Percentiles rank a stretch among this genome's conserved stretches.
Evolutionary conservation across 53 echinoderm and acorn worm genomes (phyloP).

Genomic region (Hippasteria phrygiana): DNA sequence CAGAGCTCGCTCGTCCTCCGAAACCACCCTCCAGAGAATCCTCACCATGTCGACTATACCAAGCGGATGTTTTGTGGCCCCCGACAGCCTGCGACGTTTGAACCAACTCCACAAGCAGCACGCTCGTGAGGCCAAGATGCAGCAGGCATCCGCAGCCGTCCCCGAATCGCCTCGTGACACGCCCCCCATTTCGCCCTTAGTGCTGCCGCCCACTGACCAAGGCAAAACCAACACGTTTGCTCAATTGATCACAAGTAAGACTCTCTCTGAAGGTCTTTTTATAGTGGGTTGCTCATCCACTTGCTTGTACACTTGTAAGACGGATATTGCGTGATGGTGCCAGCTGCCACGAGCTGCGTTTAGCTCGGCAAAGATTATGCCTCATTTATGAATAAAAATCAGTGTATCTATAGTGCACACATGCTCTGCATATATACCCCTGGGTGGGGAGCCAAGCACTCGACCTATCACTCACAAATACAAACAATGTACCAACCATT

Average conservation of each 20-base stretch:
- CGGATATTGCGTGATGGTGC: neutral
- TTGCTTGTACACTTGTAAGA: neutral
- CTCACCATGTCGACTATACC: conserved; percentile 53
- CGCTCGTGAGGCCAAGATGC: conserved; percentile 28
- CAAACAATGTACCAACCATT: too few relatives aligned
- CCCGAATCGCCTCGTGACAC: neutral
- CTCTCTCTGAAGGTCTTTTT: neutral
- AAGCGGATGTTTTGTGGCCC: conserved; percentile 40
- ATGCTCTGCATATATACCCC: too few relatives aligned
- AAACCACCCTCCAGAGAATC: neutral
- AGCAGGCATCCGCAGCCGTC: neutral
- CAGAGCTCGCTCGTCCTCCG: neutral
- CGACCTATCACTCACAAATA: too few relatives aligned
- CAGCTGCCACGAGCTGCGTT: too few relatives aligned
- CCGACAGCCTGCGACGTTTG: conserved; percentile 46
- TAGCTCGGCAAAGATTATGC: too few relatives aligned
- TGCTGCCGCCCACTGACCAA: neutral
- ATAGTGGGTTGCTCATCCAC: neutral
- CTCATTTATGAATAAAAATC: too few relatives aligned
- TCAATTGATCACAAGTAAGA: conserved; percentile 46
- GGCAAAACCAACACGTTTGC: neutral
- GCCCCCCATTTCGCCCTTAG: conserved; percentile 3
- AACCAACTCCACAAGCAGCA: conserved; percentile 25
- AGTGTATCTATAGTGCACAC: too few relatives aligned
- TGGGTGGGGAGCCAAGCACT: too few relatives aligned